Percentiles rank a stretch among this genome's conserved stretches.
These are phyloP conservation scores for Heteronetta atricapilla DNA, from an alignment of 2,113 vertebrate species.

Conservation along the genomic window DNA sequence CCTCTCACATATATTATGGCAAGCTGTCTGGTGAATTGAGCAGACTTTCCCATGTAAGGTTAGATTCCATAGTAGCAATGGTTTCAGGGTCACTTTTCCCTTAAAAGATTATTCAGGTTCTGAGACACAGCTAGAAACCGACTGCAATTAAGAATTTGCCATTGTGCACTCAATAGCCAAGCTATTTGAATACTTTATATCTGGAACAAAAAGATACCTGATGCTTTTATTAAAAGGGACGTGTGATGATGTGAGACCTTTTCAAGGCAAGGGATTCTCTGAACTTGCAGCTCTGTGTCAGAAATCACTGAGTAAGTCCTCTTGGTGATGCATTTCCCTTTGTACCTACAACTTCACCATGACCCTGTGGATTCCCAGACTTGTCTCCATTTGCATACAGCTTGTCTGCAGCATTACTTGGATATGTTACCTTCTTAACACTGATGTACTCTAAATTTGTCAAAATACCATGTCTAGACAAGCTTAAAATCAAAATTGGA, in stretches of 20 bases:
- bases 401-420: neutral
- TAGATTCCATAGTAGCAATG: neutral
- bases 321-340: neutral
- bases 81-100: slow-evolving; percentile 16
- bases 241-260: neutral
- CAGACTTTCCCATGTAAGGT: neutral
- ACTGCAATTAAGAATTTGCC: slow-evolving; percentile 13
- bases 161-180: slow-evolving; percentile 5
- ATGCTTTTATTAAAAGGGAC: neutral
- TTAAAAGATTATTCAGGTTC: slow-evolving; percentile 13
- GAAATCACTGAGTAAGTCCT: neutral
- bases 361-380: neutral
- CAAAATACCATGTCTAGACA: slow-evolving; percentile 5
- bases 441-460: neutral
- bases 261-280: neutral
- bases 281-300: neutral
- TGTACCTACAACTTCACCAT: neutral
- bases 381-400: neutral
- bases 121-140: neutral
- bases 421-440: neutral
- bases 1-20: neutral
- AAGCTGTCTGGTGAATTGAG: neutral
- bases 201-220: neutral
- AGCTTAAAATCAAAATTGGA: slow-evolving; percentile 8
- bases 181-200: neutral